A percentile compares a stretch with the other conserved stretches of the same genome.
phyloP scores from a whole-genome alignment of 2,797 vertebrate species.

The Pseudomugil gertrudae region DNA sequence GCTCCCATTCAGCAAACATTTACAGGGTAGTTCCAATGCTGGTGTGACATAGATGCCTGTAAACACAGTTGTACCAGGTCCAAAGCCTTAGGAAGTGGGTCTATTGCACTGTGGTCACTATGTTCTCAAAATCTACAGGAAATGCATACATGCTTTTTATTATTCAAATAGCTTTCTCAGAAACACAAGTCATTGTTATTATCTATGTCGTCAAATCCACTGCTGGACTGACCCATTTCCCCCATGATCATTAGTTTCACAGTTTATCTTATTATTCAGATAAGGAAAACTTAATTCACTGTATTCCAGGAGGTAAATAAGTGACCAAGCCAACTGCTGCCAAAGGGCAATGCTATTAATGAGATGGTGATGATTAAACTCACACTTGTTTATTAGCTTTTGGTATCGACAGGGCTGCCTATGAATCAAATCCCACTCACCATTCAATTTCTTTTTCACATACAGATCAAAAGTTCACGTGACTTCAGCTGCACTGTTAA shows the following conservation, averaged over 20 bases:
- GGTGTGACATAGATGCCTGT: slow-evolving; percentile 28
- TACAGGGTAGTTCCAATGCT: slow-evolving; percentile 30
- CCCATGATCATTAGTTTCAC: slow-evolving; percentile 24
- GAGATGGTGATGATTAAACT: slow-evolving; percentile 30
- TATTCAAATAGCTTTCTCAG: slow-evolving; percentile 1
- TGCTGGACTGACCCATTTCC: slow-evolving; percentile 33
- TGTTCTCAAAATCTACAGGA: not conserved
- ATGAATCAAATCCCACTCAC: slow-evolving; percentile 4
- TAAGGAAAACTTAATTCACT: slow-evolving; percentile 25
- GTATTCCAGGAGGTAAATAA: slow-evolving; percentile 10
- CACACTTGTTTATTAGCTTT: slow-evolving; percentile 7
- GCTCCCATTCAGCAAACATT: slow-evolving; percentile 63
- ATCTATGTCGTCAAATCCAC: slow-evolving; percentile 23
- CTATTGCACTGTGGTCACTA: not conserved
- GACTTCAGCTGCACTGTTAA: not conserved
- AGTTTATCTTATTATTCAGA: slow-evolving; percentile 34
- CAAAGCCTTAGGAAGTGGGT: slow-evolving; percentile 12
- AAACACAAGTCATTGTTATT: slow-evolving; percentile 4
- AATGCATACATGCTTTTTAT: slow-evolving; percentile 3
- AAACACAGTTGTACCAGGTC: slow-evolving; percentile 8
- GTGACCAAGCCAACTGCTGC: slow-evolving; percentile 8
- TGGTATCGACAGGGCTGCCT: slow-evolving; percentile 17
- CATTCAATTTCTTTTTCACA: not conserved
- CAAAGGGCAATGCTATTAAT: slow-evolving; percentile 23
- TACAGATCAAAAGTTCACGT: slow-evolving; percentile 5